Evolutionary conservation across 2,113 vertebrate species (phyloP).

Genomic region (Platycercus adscitus): DNA sequence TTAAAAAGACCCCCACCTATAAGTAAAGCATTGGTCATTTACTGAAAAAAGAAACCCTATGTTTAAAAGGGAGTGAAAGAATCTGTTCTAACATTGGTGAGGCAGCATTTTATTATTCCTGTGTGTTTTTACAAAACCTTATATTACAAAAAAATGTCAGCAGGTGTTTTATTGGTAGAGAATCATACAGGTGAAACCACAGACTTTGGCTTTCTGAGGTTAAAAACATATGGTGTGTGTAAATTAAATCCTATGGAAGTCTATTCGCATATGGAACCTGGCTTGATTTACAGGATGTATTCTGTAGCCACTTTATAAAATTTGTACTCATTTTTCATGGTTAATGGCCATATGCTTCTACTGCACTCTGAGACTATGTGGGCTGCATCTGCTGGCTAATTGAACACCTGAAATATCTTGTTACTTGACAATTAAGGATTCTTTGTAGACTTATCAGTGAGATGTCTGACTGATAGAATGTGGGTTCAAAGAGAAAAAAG

Average conservation of each 20-base stretch:
- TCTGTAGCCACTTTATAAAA: neutral
- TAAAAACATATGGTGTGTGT: neutral
- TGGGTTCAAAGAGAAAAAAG: neutral
- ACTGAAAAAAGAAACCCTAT: neutral
- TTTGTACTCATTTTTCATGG: constrained; percentile 30
- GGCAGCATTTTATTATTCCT: neutral
- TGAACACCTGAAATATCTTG: constrained; percentile 29
- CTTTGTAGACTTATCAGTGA: constrained; percentile 1
- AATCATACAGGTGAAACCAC: neutral
- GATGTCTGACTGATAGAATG: neutral
- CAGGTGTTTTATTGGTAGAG: neutral
- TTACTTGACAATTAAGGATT: constrained; percentile 34
- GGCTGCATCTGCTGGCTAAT: constrained; percentile 27
- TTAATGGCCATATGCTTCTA: constrained; percentile 18
- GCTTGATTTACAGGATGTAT: neutral
- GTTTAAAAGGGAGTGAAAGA: neutral
- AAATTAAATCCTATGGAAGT: neutral
- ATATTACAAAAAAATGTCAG: neutral
- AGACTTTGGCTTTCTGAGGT: neutral
- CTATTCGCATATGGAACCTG: neutral
- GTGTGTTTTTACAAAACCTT: neutral
- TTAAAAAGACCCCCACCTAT: neutral
- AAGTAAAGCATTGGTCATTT: neutral
- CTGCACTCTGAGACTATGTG: neutral
- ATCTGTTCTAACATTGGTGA: neutral